Percentiles rank a stretch among this genome's conserved stretches.
phyloP scores from a whole-genome alignment of 2,113 vertebrate genomes.

The Nymphicus hollandicus region DNA sequence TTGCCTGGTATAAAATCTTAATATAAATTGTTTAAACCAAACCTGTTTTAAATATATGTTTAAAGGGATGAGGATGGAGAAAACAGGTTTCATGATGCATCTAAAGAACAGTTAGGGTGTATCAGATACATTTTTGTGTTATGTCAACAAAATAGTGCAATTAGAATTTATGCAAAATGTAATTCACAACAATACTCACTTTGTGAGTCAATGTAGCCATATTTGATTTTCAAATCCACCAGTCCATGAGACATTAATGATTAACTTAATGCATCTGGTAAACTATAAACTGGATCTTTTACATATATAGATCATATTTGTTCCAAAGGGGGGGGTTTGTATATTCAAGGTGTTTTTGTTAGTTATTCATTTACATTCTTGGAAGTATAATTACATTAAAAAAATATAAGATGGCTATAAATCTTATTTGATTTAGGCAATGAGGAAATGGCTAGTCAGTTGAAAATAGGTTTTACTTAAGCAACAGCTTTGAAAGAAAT shows the following conservation, averaged over 20 bases:
- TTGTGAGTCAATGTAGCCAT: neutral
- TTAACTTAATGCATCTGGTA: neutral
- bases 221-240: slow-evolving; percentile 22
- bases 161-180: neutral
- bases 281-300: neutral
- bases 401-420: neutral
- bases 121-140: neutral
- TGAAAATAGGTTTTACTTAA: slow-evolving; percentile 27
- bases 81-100: neutral
- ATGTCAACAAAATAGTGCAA: neutral
- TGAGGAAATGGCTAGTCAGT: neutral
- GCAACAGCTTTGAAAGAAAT: neutral
- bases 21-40: neutral
- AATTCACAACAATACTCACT: neutral
- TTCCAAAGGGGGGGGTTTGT: neutral
- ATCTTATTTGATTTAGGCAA: neutral
- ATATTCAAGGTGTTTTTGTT: neutral
- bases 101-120: neutral
- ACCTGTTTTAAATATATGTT: neutral
- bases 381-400: neutral
- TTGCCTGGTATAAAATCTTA: neutral
- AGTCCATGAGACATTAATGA: neutral
- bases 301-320: neutral
- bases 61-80: neutral
- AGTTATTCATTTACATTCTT: neutral